Base-by-base conservation (phyloP, 1,140 invertebrate species). In the Polypedilum pembai region DNA sequence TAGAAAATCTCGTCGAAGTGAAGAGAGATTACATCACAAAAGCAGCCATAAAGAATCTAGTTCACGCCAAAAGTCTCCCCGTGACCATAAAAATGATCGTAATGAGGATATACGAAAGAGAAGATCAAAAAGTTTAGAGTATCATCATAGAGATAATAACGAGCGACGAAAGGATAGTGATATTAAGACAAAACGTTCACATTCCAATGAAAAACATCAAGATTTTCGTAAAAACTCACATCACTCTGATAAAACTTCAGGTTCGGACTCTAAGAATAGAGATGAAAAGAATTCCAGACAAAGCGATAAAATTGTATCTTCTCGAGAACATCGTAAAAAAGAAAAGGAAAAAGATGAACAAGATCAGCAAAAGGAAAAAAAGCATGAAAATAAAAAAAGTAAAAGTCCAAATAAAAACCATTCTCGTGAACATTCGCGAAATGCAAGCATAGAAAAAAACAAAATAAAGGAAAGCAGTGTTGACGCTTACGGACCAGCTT, bases 401-500 rank as follows among this genome's bases (percentile, higher is more conserved):
- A 56, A 56, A 56, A 15, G 45, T 15, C n/a, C 45, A 15, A 4
- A 12, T 56, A n/a, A 56, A 15, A 56, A 56, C 0, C 45, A 56
- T 56, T 69, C 65, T 18, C 15, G 65, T 33, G 24, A 33, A 3
- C n/a, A 69, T 69, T 69, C 17, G 1, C 15, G 65, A 7, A 5
- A 69, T 69, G 4, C 15, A 8, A 69, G 79, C 24, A 78, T 78
- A 74, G 33, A 73, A 76, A 77, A 76, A 65, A 76, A 74, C 72
- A 78, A 76, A 76, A 76, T 80, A 63, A 80, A 78, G 45, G 73
- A 76, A 41, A 80, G 82, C 41, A 76, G 78, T 74, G 76, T 79
- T 74, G 76, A 73, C 24, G 79, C 74, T 41, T 76, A 81, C 73
- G 80, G 80, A 7, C 80, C 82, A 77, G 78, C 80, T 56, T 77